Base-by-base conservation (phyloP, 2,888 invertebrate species). In the Dryadula phaetusa region DNA sequence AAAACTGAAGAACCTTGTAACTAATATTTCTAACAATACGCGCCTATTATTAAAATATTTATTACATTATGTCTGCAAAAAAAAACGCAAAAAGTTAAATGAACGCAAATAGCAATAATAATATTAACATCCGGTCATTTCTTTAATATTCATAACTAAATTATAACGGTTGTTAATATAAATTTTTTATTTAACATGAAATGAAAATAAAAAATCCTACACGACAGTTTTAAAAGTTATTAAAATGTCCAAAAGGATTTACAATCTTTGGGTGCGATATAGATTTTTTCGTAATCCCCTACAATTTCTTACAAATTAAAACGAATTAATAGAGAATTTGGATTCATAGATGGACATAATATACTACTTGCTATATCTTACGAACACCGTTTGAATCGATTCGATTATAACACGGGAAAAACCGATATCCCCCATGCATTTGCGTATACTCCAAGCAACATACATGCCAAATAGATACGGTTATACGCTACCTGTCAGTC, bases 1-100 rank as follows among this genome's bases (percentile, higher is more conserved):
- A 56, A 56, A 40, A 40, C 14, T 37, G 3, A 56, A 40, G 7
- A 56, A 22, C 54, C 54, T 56, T 56, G 54, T 40, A 56, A 37
- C 37, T 6, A 37, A 37, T 56, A 37, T 37, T 56, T 40, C 34
- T n/a, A 37, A 56, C 54, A 20, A 56, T 20, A 56, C 18, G 8
- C 6, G 54, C 37, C 37, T 56, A 54, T 37, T 54, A 54, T 20
- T 37, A 22, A 54, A 54, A 40, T 37, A 37, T 22, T 37, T 5
- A 56, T 56, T 49, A 28, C 28, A 16, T 49, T 28, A 49, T 49
- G n/a, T 28, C 16, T 3, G 25, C 16, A 49, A 14, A 49, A 16
- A 49, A 49, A 47, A 25, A 49, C 25, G 25, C 25, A n/a, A 25
- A 49, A 49, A 49, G 49, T 25, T 49, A 49, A 49, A 49, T 8